Evolutionary conservation across 1,140 invertebrate species (phyloP).

Genomic region (Tetragnatha versicolor): DNA sequence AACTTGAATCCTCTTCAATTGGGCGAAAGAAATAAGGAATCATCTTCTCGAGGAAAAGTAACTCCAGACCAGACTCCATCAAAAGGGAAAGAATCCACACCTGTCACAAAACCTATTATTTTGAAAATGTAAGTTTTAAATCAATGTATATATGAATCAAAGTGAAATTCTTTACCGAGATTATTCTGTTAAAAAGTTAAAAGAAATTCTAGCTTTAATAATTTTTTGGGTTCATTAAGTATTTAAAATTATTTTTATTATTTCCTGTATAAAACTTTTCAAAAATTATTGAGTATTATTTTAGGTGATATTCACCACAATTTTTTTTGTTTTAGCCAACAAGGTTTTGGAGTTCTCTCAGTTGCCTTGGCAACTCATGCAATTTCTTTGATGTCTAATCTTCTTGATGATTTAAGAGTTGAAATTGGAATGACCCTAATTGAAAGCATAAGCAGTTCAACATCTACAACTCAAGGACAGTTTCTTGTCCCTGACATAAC

Average conservation of each 20-base stretch:
- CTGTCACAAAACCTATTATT: constrained; percentile 70
- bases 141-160: too few relatives aligned
- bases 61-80: constrained; percentile 68
- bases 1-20: constrained; percentile 62
- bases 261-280: not conserved
- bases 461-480: constrained; percentile 14
- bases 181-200: too few relatives aligned
- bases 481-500: constrained; percentile 40
- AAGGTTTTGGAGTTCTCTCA: constrained; percentile 73
- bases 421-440: constrained; percentile 61
- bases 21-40: constrained; percentile 59
- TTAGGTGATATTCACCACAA: not conserved
- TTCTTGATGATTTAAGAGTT: constrained; percentile 75
- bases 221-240: too few relatives aligned
- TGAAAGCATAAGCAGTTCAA: constrained; percentile 11
- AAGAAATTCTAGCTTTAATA: too few relatives aligned
- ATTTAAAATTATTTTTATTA: not conserved
- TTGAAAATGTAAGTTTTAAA: constrained; percentile 76
- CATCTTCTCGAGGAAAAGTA: constrained; percentile 66
- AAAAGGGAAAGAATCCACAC: constrained; percentile 69
- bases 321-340: constrained; percentile 41
- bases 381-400: constrained; percentile 71
- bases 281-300: not conserved
- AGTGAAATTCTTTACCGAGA: too few relatives aligned
- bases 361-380: constrained; percentile 80